phyloP scores from a whole-genome alignment of 2,888 invertebrate genomes.

The Endomychus coccineus region DNA sequence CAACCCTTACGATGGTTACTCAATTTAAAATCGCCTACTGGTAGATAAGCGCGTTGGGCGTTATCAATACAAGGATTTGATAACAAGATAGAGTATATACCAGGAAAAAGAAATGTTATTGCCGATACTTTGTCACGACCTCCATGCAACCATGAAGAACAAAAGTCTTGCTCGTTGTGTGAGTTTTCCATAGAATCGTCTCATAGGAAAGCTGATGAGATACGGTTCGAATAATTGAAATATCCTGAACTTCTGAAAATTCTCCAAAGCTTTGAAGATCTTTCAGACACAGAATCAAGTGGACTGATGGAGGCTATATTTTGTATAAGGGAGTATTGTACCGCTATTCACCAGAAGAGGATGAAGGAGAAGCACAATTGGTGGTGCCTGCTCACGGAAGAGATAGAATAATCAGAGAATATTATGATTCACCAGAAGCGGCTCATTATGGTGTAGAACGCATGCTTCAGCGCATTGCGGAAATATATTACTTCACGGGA shows the following conservation, averaged over 20 bases:
- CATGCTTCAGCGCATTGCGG: constrained; percentile 19
- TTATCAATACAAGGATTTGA: constrained; percentile 37
- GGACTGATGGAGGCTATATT: constrained; percentile 22
- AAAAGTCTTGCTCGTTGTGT: constrained; percentile 10
- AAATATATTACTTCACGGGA: constrained; percentile 25
- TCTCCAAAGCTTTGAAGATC: constrained; percentile 16
- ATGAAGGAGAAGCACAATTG: constrained; percentile 25
- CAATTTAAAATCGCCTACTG: constrained; percentile 36
- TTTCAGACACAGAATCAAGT: constrained; percentile 11
- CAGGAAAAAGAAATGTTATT: constrained; percentile 35
- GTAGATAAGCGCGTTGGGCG: constrained; percentile 42
- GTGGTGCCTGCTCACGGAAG: constrained; percentile 21
- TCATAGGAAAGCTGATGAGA: not conserved
- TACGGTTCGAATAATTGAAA: constrained; percentile 18
- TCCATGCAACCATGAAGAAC: constrained; percentile 7
- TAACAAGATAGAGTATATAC: constrained; percentile 35
- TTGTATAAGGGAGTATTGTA: constrained; percentile 23
- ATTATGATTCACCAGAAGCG: constrained; percentile 24
- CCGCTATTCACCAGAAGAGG: constrained; percentile 13
- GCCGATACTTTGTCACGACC: constrained; percentile 39
- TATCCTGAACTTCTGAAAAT: constrained; percentile 23
- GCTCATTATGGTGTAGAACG: constrained; percentile 28
- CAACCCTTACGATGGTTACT: constrained; percentile 43
- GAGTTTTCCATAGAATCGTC: constrained; percentile 16
- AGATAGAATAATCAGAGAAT: constrained; percentile 16